Evolutionary conservation across 2,797 vertebrate genomes (phyloP).

Genomic region (Notoglanidium macrostoma): DNA sequence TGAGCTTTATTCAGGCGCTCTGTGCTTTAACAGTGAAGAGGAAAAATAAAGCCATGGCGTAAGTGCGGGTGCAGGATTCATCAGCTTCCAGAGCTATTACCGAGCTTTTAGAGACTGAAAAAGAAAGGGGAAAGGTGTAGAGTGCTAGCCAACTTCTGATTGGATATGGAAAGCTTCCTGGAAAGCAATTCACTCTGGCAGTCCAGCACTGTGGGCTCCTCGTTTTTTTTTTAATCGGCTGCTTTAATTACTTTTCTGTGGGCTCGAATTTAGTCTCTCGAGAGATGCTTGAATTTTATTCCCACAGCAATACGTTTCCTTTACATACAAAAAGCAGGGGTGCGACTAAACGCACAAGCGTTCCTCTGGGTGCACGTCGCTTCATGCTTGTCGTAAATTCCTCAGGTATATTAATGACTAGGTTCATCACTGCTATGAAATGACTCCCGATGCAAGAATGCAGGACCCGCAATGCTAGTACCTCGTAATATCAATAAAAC

Average conservation of each 20-base stretch:
- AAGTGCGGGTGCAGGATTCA: constrained; percentile 11
- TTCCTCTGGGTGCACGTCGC: constrained; percentile 65
- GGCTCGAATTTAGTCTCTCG: constrained; percentile 68
- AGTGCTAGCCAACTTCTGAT: constrained; percentile 29
- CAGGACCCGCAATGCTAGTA: not conserved
- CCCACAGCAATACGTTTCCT: constrained; percentile 69
- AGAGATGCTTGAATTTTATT: constrained; percentile 62
- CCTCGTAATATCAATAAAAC: not conserved
- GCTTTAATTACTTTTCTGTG: constrained; percentile 66
- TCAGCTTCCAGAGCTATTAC: constrained; percentile 42
- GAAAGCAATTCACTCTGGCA: constrained; percentile 24
- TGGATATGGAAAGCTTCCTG: constrained; percentile 21
- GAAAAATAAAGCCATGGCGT: constrained; percentile 50
- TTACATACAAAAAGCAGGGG: constrained; percentile 26
- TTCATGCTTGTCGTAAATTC: constrained; percentile 67
- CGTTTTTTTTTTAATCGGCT: constrained; percentile 14
- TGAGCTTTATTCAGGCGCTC: constrained; percentile 44
- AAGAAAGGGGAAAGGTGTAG: constrained; percentile 26
- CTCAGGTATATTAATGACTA: constrained; percentile 68
- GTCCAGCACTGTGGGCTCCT: constrained; percentile 23
- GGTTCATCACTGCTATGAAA: constrained; percentile 59
- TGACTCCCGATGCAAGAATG: not conserved
- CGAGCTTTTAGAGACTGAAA: not conserved
- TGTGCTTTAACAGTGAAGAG: constrained; percentile 46
- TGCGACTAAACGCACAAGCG: not conserved